Conservation (phyloP, 2,888 invertebrate genomes). For the Drosophila merina region DNA sequence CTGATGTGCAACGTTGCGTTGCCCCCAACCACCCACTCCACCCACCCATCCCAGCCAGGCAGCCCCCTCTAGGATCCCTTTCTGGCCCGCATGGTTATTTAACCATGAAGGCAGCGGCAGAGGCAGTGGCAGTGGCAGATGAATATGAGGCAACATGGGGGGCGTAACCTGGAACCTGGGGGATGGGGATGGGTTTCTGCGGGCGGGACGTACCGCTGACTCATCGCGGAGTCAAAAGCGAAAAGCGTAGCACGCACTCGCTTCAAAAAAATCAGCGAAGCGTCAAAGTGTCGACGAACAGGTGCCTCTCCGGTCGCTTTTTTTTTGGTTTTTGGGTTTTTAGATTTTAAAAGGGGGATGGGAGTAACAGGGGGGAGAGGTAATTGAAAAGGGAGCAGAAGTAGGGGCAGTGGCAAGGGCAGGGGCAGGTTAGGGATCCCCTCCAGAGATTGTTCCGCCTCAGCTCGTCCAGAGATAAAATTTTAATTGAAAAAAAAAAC, state of each 20-base stretch:
- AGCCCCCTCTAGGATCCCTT: background rate
- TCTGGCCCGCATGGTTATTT: conserved; percentile 52
- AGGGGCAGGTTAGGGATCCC: background rate
- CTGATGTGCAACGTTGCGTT: conserved; percentile 64
- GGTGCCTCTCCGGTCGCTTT: conserved; percentile 26
- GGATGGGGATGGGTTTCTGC: background rate
- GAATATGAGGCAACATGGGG: conserved; percentile 3
- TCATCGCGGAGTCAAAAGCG: conserved; percentile 50
- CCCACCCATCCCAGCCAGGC: conserved; percentile 3
- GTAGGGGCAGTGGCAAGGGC: background rate
- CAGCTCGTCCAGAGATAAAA: background rate
- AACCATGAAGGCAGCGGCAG: conserved; percentile 53
- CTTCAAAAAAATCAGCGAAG: conserved; percentile 62
- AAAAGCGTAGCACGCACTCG: conserved; percentile 46
- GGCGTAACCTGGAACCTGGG: conserved; percentile 3
- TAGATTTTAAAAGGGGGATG: background rate
- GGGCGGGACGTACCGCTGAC: conserved; percentile 52
- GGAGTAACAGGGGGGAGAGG: background rate
- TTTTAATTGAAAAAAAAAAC: background rate
- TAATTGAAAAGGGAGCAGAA: conserved; percentile 5
- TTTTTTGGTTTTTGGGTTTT: background rate
- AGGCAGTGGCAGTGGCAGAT: background rate
- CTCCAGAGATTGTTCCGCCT: conserved; percentile 57
- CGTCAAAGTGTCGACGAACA: conserved; percentile 77
- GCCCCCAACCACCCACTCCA: conserved; percentile 18